Conservation (phyloP, 2,888 invertebrate species). For the Barypeithes pellucidus region DNA sequence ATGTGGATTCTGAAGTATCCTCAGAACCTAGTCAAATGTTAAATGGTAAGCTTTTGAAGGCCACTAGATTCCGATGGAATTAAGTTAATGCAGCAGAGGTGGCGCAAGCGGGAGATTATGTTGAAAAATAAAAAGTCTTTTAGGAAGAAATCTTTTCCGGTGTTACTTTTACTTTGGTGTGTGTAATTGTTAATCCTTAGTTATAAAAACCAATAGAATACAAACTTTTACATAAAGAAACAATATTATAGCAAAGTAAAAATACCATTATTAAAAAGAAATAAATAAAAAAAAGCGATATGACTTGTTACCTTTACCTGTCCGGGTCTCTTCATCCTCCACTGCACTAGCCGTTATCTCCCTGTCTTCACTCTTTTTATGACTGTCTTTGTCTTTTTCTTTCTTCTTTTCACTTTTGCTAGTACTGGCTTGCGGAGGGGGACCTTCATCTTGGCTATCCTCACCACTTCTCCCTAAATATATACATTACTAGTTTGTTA, state of each 20-base stretch:
- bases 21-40: slow-evolving; percentile 48
- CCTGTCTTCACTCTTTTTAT: slow-evolving; percentile 49
- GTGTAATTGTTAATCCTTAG: too few species aligned
- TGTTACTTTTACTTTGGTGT: too few species aligned
- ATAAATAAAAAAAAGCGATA: slow-evolving; percentile 21
- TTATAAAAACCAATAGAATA: neutral
- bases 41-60: neutral
- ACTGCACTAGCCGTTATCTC: slow-evolving; percentile 61
- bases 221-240: neutral
- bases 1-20: slow-evolving; percentile 51
- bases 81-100: too few species aligned
- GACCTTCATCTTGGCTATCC: slow-evolving; percentile 68
- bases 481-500: too few species aligned
- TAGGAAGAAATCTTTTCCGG: too few species aligned
- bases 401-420: slow-evolving; percentile 57
- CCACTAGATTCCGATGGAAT: neutral
- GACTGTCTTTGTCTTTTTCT: slow-evolving; percentile 58
- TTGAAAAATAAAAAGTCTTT: too few species aligned
- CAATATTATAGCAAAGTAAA: slow-evolving; percentile 13
- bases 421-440: slow-evolving; percentile 32
- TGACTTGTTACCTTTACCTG: slow-evolving; percentile 60
- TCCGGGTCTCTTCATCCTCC: slow-evolving; percentile 72
- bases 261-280: slow-evolving; percentile 17
- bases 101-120: too few species aligned
- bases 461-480: slow-evolving; percentile 61